Percentiles rank a stretch among this genome's conserved stretches.
Conservation (phyloP, 1,140 invertebrate species). For the Neodiprion pinetum region DNA sequence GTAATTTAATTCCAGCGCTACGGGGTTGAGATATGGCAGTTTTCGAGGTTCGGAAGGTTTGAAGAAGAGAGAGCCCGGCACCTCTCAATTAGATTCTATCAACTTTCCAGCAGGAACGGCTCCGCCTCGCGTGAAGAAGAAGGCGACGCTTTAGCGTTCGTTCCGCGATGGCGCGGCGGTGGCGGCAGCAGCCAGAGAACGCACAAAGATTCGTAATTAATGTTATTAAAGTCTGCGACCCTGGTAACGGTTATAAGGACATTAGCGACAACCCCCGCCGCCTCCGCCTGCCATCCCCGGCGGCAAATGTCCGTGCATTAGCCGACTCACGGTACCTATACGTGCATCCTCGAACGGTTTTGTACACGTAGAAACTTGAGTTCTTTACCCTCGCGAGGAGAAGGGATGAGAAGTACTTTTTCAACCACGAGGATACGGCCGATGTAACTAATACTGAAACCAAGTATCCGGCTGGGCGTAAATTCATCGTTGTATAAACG, state of each 20-base stretch:
- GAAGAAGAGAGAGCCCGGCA: background rate
- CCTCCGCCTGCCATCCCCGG: background rate
- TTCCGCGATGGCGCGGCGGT: background rate
- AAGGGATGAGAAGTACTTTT: too few species aligned
- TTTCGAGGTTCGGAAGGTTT: background rate
- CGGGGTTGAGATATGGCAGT: background rate
- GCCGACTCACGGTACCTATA: background rate
- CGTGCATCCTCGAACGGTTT: background rate
- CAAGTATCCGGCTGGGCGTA: too few species aligned
- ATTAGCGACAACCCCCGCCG: background rate
- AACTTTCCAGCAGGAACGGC: too few species aligned
- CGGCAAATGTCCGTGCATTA: background rate
- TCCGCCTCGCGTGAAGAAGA: too few species aligned
- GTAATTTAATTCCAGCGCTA: background rate
- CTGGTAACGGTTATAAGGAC: background rate
- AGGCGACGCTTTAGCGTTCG: background rate
- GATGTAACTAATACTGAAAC: too few species aligned
- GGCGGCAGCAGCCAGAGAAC: background rate
- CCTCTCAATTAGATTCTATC: too few species aligned
- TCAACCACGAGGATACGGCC: too few species aligned
- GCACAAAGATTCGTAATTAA: conserved; percentile 4
- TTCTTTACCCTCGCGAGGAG: too few species aligned
- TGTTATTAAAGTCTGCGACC: conserved; percentile 7
- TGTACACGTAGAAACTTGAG: background rate
- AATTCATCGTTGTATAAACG: too few species aligned